These are phyloP conservation scores for Desoria tigrina DNA, from an alignment of 2,888 invertebrate genomes.

Conservation along the genomic window DNA sequence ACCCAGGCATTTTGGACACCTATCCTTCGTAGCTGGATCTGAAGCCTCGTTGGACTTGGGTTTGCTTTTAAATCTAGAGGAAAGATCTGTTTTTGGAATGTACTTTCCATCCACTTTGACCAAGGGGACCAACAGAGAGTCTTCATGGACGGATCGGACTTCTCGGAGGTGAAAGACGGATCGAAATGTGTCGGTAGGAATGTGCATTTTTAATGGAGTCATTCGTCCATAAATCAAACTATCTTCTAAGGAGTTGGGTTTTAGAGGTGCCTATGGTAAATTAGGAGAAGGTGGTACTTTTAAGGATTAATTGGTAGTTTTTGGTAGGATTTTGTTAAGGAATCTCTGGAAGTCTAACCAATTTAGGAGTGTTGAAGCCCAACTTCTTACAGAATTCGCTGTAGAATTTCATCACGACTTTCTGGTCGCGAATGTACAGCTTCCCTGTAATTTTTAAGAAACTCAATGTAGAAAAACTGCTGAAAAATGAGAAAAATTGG, in stretches of 20 bases:
- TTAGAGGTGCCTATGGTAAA: too few relatives aligned
- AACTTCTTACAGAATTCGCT: conserved; percentile 38
- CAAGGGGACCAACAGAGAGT: background rate
- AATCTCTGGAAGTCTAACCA: conserved; percentile 13
- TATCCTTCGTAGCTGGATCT: background rate
- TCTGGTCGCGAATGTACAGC: conserved; percentile 30
- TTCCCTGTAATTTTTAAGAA: conserved; percentile 24
- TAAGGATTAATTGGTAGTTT: too few relatives aligned
- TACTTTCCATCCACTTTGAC: background rate
- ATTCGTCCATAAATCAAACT: conserved; percentile 41
- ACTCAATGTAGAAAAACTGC: background rate
- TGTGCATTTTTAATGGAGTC: conserved; percentile 45
- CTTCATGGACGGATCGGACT: conserved; percentile 37
- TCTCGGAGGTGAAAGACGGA: conserved; percentile 49
- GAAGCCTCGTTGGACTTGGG: background rate
- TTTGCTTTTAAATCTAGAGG: background rate
- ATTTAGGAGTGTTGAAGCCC: conserved; percentile 20
- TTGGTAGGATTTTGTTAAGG: too few relatives aligned
- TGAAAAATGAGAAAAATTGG: too few relatives aligned
- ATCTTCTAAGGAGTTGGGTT: conserved; percentile 1
- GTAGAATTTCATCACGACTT: conserved; percentile 45
- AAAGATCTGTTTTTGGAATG: conserved; percentile 1
- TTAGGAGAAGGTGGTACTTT: too few relatives aligned
- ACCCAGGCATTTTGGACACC: too few relatives aligned
- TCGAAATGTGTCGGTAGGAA: conserved; percentile 33